phyloP scores from a whole-genome alignment of 1,140 invertebrate species.

The Zaprionus inermis region DNA sequence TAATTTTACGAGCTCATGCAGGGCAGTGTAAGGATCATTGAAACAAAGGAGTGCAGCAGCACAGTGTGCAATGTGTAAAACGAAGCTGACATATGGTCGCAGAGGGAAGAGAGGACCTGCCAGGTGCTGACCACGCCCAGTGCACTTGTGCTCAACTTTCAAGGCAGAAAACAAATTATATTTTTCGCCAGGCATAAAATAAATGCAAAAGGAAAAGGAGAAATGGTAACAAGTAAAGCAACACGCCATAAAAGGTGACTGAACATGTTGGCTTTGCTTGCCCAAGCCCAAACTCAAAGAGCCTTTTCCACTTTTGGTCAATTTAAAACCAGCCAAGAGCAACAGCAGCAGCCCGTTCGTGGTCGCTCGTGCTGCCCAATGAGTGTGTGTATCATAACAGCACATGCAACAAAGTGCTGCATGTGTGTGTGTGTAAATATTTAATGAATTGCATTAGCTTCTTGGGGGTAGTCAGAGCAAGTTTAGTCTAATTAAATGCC shows the following conservation, averaged over 20 bases:
- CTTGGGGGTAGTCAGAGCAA: slow-evolving; percentile 23
- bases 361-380: slow-evolving; percentile 1
- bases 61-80: slow-evolving; percentile 26
- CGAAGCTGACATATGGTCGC: slow-evolving; percentile 47
- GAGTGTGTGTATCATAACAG: slow-evolving; percentile 46
- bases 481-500: slow-evolving; percentile 75
- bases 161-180: slow-evolving; percentile 21
- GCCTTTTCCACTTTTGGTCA: slow-evolving; percentile 22
- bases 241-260: slow-evolving; percentile 13
- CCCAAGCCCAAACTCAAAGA: slow-evolving; percentile 3
- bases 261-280: slow-evolving; percentile 14
- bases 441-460: slow-evolving; percentile 77
- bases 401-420: slow-evolving; percentile 57
- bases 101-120: neutral
- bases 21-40: slow-evolving; percentile 14
- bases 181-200: slow-evolving; percentile 8
- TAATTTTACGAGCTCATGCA: neutral
- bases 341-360: slow-evolving; percentile 28
- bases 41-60: neutral
- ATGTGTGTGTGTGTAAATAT: slow-evolving; percentile 57
- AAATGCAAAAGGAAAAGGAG: neutral
- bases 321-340: slow-evolving; percentile 39
- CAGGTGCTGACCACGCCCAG: neutral
- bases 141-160: slow-evolving; percentile 3
- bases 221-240: neutral